Percentiles rank a stretch among this genome's conserved stretches.
Evolutionary conservation across 1,140 invertebrate genomes (phyloP).

Genomic region (Chironomus striatipennis): DNA sequence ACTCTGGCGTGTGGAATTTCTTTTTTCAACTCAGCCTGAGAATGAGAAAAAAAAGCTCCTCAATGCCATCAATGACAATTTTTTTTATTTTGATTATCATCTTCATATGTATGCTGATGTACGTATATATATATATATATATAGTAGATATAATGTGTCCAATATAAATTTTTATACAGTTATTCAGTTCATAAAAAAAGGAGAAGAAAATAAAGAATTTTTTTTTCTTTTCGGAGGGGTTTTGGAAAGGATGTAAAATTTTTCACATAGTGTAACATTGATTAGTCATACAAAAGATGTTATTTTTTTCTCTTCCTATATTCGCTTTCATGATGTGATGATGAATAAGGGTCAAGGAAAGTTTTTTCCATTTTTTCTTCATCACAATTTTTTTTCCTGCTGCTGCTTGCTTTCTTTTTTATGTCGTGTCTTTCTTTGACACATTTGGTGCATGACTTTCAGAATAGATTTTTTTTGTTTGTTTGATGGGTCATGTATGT

Average conservation of each 20-base stretch:
- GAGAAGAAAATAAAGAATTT: background rate
- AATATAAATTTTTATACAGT: background rate
- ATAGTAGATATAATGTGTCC: background rate
- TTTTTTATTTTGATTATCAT: constrained; percentile 10
- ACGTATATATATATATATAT: background rate
- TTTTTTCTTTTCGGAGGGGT: background rate
- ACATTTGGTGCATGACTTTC: constrained; percentile 20
- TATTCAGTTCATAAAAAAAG: constrained; percentile 19
- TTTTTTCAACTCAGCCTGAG: too few relatives aligned
- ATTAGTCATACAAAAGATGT: constrained; percentile 22
- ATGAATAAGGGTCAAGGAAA: constrained; percentile 21
- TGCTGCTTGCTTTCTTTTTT: background rate
- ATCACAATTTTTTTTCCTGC: background rate
- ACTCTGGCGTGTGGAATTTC: too few relatives aligned
- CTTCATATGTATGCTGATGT: background rate
- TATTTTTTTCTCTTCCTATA: background rate
- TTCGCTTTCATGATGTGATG: background rate
- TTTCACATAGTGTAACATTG: constrained; percentile 19
- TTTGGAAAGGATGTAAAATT: background rate
- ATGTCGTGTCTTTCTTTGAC: constrained; percentile 4
- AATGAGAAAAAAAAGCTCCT: too few relatives aligned
- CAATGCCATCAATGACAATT: background rate
- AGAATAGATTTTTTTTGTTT: background rate
- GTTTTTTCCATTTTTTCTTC: background rate
- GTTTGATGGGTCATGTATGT: background rate